Evolutionary conservation across 2,888 invertebrate genomes (phyloP), one percentile per base, ranked within the genome.

Genomic region (Calameuta idolon): DNA sequence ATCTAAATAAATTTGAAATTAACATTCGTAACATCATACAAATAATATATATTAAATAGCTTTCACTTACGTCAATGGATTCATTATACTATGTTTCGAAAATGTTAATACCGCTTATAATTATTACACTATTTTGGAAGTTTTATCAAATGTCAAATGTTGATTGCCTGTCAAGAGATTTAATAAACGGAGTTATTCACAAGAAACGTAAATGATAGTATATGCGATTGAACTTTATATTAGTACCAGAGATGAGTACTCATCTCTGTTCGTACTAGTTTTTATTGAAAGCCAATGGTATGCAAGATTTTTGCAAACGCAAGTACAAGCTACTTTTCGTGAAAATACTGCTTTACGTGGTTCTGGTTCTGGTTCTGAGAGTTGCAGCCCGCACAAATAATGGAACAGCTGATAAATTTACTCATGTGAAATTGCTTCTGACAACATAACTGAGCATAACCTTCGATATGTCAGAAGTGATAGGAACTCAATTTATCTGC

Each of bases 11-110:
- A 33, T 2, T 30, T 30, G 9, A 71, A 30, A 5, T 55, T 55
- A 55, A 30, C 9, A 34, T 71, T 71, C 9, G 35, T 12, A 3
- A 3, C 9, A 5, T 71, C 34, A 34, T 71, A 11, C 0, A 11
- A 71, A 71, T 15, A 12, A 9, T 30, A 30, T 30, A 55, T 55
- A 31, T 34, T n/a, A 30, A 71, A 34, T 35, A 5, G 31, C 23
- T 75, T 23, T 33, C 75, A 84, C 85, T 76, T 81, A 86, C 80
- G 89, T 89, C 81, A 89, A 75, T 40, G 89, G 88, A 87, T 89
- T 89, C 89, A 89, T 89, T 3, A 34, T 77, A 71, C 79, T 69
- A 80, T 71, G 73, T 77, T 55, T 2, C 1, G 15, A 23, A 55
- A 9, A 55, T 55, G 9, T 23, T 1, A 55, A 23, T 23, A 55